Base-by-base conservation (phyloP, 2,888 invertebrate species). In the Myopa tessellatipennis region DNA sequence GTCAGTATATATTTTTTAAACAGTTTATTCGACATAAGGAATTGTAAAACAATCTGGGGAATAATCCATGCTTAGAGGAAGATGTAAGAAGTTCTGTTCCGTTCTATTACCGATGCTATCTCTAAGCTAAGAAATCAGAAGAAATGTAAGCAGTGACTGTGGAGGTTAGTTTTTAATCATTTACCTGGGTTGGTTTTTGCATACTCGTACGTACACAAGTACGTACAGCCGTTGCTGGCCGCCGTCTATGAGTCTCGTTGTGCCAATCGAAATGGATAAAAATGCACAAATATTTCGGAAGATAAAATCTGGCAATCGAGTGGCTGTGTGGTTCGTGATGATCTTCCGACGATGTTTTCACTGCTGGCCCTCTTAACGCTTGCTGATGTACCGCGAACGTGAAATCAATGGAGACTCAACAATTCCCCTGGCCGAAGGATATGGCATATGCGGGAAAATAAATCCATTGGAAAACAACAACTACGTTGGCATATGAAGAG, bases 141-240 rank as follows among this genome's bases (percentile, higher is more conserved):
- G 55, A 55, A 4, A 14, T 5, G 10, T n/a, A n/a, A 5, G 55
- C 5, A 55, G 16, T 1, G n/a, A 18, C 10, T 38, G 38, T 26
- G 2, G 26, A 74, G 36, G 63, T 74, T 74, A 74, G 52, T 74
- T 74, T 74, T 74, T 74, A 74, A 74, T 74, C 65, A 74, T 65
- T 7, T 52, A 65, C 74, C 52, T 74, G 50, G 74, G 65, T 74
- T 74, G 52, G 45, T 74, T 65, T 36, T 63, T 14, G 52, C 14
- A 52, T 16, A 74, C 40, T 40, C 72, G n/a, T n/a, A 18, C 40
- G 40, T 14, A 16, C 4, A 70, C 12, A 61, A 60, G 60, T 72
- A 36, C 65, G 60, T 72, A 36, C 65, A 74, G 14, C 14, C 65
- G 18, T 52, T 36, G 52, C 34, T 50, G 38, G 12, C 61, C 7